Evolutionary conservation across 2,113 vertebrate species (phyloP).

Genomic region (Pomatorhinus ruficollis): DNA sequence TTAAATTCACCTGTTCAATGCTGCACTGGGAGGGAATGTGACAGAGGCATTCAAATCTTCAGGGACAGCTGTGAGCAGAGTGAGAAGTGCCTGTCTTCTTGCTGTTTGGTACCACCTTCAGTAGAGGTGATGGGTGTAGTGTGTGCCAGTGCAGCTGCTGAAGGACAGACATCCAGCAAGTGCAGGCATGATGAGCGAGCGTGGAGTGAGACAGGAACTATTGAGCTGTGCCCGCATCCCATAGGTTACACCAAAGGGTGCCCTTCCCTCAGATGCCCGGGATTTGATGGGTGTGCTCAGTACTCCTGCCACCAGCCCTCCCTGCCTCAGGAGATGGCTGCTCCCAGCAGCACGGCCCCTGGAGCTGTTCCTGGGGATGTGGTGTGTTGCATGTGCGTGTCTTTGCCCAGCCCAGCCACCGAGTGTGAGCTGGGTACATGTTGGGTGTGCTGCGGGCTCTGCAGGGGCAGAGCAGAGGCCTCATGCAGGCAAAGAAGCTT

Average conservation of each 20-base stretch:
- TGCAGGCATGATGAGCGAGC: background rate
- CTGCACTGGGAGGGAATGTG: background rate
- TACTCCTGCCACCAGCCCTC: background rate
- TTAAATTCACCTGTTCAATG: background rate
- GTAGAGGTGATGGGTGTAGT: background rate
- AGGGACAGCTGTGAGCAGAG: background rate
- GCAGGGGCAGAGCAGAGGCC: background rate
- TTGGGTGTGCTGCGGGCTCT: background rate
- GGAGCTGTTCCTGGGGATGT: background rate
- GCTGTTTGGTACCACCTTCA: background rate
- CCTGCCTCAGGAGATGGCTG: background rate
- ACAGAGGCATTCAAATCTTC: background rate
- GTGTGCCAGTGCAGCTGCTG: background rate
- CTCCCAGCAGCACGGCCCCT: background rate
- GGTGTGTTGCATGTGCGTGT: rapidly evolving
- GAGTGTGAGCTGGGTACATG: rapidly evolving
- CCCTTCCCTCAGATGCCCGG: background rate
- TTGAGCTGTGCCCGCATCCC: background rate
- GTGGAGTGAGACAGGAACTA: background rate
- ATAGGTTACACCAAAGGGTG: rapidly evolving
- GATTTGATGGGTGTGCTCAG: rapidly evolving
- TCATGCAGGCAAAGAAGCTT: rapidly evolving
- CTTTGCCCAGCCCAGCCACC: background rate
- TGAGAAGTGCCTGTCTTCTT: background rate
- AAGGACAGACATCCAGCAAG: background rate